These are phyloP conservation scores for Thrips palmi DNA, from an alignment of 1,140 invertebrate species.

Conservation along the genomic window DNA sequence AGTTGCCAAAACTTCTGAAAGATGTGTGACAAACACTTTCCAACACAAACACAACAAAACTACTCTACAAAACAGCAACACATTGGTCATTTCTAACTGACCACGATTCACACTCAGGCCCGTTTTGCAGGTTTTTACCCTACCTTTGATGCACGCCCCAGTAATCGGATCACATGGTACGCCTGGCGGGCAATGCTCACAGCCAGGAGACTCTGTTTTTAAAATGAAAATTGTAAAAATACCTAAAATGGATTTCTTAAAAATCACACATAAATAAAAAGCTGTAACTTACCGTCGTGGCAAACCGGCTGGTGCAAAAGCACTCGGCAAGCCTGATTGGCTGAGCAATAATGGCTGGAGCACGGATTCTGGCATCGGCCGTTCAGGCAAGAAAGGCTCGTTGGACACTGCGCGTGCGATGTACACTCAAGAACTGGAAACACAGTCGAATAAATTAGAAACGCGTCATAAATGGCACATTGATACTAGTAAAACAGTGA, in stretches of 20 bases:
- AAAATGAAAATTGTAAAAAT: background rate
- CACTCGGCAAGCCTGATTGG: slow-evolving; percentile 56
- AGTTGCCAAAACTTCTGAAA: too few species aligned
- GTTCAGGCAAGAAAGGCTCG: slow-evolving; percentile 54
- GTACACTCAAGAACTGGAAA: slow-evolving; percentile 44
- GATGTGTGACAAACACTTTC: too few species aligned
- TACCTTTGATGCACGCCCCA: slow-evolving; percentile 62
- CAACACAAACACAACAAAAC: too few species aligned
- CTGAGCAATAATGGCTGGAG: too few species aligned
- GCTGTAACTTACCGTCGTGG: slow-evolving; percentile 38
- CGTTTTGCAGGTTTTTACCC: too few species aligned
- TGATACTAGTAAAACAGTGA: slow-evolving; percentile 5
- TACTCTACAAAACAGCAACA: too few species aligned
- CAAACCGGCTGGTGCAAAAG: slow-evolving; percentile 59
- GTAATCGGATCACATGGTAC: slow-evolving; percentile 51
- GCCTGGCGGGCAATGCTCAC: slow-evolving; percentile 55
- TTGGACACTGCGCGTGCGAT: slow-evolving; percentile 47
- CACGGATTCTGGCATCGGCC: slow-evolving; percentile 60
- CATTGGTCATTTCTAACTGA: too few species aligned
- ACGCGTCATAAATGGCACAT: slow-evolving; percentile 13
- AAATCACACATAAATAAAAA: slow-evolving; percentile 1
- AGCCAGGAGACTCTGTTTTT: slow-evolving; percentile 23
- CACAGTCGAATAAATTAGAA: slow-evolving; percentile 18
- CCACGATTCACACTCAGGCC: too few species aligned
- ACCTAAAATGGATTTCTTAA: background rate